Conservation (phyloP, 2,113 vertebrate genomes). For the Eonycteris spelaea region DNA sequence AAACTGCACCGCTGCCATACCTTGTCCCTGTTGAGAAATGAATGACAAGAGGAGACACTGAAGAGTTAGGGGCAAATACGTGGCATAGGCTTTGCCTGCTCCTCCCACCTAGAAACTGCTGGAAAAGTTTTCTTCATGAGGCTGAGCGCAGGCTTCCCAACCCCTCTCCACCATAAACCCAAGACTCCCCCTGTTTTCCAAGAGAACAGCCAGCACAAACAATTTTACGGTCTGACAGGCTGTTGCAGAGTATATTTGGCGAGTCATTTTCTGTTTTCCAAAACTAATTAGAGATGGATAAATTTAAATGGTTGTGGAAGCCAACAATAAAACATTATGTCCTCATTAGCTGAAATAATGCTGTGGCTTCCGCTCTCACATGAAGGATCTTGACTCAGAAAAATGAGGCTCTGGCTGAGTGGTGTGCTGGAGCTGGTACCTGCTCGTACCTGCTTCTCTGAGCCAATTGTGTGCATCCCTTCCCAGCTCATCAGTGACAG, state of each 20-base stretch:
- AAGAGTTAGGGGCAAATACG: background rate
- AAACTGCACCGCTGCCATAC: accelerated
- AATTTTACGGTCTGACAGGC: conserved; percentile 59
- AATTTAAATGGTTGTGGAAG: conserved; percentile 75
- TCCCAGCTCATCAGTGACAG: background rate
- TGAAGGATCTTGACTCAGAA: background rate
- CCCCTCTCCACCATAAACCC: background rate
- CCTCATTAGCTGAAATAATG: conserved; percentile 60
- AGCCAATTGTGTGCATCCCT: background rate
- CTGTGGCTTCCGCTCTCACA: conserved; percentile 34
- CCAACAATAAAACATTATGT: conserved; percentile 56
- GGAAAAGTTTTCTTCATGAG: background rate
- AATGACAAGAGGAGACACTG: background rate
- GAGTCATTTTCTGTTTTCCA: conserved; percentile 73
- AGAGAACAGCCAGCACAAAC: background rate
- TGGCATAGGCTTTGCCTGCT: background rate
- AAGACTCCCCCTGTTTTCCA: conserved; percentile 49
- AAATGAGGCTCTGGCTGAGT: background rate
- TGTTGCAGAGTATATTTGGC: conserved; percentile 57
- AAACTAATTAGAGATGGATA: conserved; percentile 73
- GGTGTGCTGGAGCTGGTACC: background rate
- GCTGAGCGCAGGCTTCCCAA: background rate
- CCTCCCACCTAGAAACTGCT: background rate
- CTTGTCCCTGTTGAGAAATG: background rate
- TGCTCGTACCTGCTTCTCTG: accelerated